These are phyloP conservation scores for Harpalus rufipes DNA, from an alignment of 2,888 invertebrate genomes.

Conservation along the genomic window DNA sequence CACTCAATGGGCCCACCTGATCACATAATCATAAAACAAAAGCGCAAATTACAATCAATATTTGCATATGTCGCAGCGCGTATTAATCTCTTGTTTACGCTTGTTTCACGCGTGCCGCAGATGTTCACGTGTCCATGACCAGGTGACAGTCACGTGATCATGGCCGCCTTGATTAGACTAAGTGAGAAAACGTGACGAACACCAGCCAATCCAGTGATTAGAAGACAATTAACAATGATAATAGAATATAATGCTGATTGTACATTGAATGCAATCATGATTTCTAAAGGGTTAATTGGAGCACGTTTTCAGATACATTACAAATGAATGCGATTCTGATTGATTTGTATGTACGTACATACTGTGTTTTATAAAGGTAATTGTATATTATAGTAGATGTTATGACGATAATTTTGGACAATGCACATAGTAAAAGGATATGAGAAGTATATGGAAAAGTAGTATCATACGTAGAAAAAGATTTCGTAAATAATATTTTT, in stretches of 20 bases:
- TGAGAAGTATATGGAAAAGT: no score
- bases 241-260: neutral
- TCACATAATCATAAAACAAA: constrained; percentile 18
- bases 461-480: no score
- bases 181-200: constrained; percentile 29
- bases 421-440: no score
- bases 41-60: constrained; percentile 32
- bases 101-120: constrained; percentile 24
- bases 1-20: neutral
- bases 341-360: no score
- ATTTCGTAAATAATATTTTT: no score
- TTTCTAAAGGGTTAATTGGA: no score
- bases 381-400: no score
- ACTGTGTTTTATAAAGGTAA: no score
- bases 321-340: no score
- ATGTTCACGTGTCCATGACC: constrained; percentile 32
- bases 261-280: no score
- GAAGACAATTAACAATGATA: neutral
- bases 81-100: constrained; percentile 14
- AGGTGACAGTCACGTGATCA: constrained; percentile 43
- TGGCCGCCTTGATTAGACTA: neutral
- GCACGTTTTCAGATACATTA: no score
- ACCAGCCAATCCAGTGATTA: neutral
- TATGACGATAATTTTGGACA: no score
- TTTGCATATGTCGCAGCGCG: constrained; percentile 2